Base-by-base conservation (phyloP, 2,113 vertebrate genomes). In the Lethenteron reissneri region DNA sequence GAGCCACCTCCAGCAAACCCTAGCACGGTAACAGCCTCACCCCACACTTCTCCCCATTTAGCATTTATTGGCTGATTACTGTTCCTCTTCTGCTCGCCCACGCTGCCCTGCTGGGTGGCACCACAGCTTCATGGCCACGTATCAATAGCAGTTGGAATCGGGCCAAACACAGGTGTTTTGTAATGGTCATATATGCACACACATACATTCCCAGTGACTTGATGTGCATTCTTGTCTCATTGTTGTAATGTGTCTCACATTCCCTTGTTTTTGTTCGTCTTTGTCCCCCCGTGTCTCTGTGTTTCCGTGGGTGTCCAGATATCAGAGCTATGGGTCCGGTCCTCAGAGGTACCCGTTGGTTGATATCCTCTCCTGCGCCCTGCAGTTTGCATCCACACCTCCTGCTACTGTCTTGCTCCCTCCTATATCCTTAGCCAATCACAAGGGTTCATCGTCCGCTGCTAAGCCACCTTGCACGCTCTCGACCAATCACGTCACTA, bases 341-440 rank as follows among this genome's bases (percentile, higher is more conserved):
- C 81, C 85, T 0, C 73, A 78, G 41, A 88, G 84, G 73, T 95
- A 89, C 25, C 89, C 91, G 0, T 83, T 99, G 41, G 85, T 85
- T 0, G 90, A 96, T 76, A 90, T 99, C 88, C 76, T 99, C 72
- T 90, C 89, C 77, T 95, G 91, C 0, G 85, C 95, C 10, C 80
- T 95, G 10, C 90, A 99, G 75, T 99, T 96, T 73, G 78, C 88
- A n/a, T 78, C 83, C 17, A 84, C 88, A 1, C 86, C 85, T 73
- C 80, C 83, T 0, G 72, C 83, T 2, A 80, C 15, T 13, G 19
- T 74, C 56, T 68, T 79, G 3, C 76, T 82, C 2, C 71, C 76
- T 4, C 81, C 41, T 41, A 41, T 6, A 41, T 41, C 41, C 41
- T 41, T 41, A 41, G 41, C 6, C 41, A 41, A 41, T 41, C 41